phyloP scores from a whole-genome alignment of 2,888 invertebrate species.

The Gymnocheta viridis region DNA sequence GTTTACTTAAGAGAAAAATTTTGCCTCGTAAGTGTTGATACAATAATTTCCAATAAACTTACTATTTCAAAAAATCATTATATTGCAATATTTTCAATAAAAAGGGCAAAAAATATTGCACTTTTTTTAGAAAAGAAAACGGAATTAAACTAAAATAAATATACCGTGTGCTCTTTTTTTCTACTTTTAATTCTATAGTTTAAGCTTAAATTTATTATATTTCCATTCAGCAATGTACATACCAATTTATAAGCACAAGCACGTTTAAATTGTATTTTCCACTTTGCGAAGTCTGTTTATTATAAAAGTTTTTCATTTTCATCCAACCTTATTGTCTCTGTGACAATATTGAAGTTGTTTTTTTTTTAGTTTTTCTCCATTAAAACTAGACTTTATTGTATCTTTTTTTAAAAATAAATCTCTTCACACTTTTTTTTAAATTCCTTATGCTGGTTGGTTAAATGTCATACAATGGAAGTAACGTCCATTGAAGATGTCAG shows the following conservation, averaged over 20 bases:
- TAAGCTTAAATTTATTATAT: not conserved
- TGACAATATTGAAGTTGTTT: conserved; percentile 47
- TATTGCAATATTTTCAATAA: no score
- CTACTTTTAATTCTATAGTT: not conserved
- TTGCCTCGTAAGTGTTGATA: no score
- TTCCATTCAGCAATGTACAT: not conserved
- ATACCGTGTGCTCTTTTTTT: not conserved
- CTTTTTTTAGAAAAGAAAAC: no score
- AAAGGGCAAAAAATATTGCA: no score
- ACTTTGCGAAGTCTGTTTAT: conserved; percentile 29
- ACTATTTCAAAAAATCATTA: no score
- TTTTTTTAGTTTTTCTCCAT: conserved; percentile 35
- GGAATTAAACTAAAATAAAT: no score
- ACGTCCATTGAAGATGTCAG: conserved; percentile 21
- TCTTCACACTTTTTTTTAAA: conserved; percentile 51
- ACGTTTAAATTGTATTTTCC: conserved; percentile 62
- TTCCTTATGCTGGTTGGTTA: conserved; percentile 37
- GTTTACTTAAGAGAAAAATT: no score
- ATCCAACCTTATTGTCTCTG: conserved; percentile 51
- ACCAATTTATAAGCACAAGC: conserved; percentile 33
- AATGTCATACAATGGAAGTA: conserved; percentile 26
- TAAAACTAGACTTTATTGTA: conserved; percentile 37
- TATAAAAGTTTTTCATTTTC: conserved; percentile 12
- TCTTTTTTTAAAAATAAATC: conserved; percentile 51
- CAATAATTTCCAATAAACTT: no score